Base-by-base conservation (phyloP, 1,140 invertebrate species). In the Solen grandis region DNA sequence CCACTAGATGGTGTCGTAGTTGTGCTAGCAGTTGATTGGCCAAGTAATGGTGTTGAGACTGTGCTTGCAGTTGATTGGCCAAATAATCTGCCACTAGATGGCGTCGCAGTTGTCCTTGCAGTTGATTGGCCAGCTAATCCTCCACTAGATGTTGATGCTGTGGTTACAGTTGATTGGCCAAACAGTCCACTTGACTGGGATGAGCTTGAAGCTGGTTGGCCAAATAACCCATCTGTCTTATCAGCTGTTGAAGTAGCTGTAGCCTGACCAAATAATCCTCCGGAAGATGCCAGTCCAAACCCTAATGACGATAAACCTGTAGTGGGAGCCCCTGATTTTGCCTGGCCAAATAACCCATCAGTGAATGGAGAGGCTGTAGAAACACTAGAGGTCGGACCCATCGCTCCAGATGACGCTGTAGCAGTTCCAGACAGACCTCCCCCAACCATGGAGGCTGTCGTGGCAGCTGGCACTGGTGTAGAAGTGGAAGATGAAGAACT, bases 181-280 rank as follows among this genome's bases (percentile, higher is more conserved):
- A 13, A 29, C 31, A 60, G 27, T 27, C 5, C 41, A 41, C 38
- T 31, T 33, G 22, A 35, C 59, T 22, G 27, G 2, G 36, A 35
- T 33, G 59, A 19, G 31, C 36, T 60, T 29, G 59, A 60, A 29
- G 16, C 8, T 19, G 52, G 8, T 8, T 54, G 52, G 27, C 52
- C 52, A 54, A 54, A 54, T 22, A 54, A 25, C n/a, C n/a, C n/a
- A n/a, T n/a, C n/a, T n/a, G 59, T 36, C 5, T 66, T 36, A 33
- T 57, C 57, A 14, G 25, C 14, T 27, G 13, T 35, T 62, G 54
- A n/a, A 2, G 54, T 54, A 14, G 78, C 4, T 31, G 65, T 27
- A 19, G 41, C 29, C 35, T 63, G 62, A 70, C 73, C 79, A 63
- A 75, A 69, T 31, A 62, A 14, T 16, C 54, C 57, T 25, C 65